Base-by-base conservation (phyloP, 23 tunicate genomes). In the Botrylloides violaceus region DNA sequence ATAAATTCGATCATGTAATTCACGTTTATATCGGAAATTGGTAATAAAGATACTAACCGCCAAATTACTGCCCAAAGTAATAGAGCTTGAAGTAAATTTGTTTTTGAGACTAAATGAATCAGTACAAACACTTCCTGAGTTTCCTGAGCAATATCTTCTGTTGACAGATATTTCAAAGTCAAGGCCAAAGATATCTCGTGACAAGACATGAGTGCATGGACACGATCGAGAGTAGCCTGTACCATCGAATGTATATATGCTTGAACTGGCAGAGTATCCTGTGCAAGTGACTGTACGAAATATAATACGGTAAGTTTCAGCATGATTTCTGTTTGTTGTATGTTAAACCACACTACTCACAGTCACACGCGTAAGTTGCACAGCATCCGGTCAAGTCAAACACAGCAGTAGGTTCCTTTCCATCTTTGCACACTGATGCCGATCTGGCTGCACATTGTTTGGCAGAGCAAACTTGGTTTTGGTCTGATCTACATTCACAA, bases 141-240 rank as follows among this genome's bases (percentile, higher is more conserved):
- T 39, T 6, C 59, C 57, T 32, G 29, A 32, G 50, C 97, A 90
- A 60, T 74, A 79, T 23, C 66, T 80, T 30, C 90, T 81, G 26
- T 79, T 59, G 3, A 90, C 90, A 23, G 85, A 58, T 28, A 90
- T 79, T 62, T 90, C 90, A 39, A 90, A 90, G 85, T 90, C 76
- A 4, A 83, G 84, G 2, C 81, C 97, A 50, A 83, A 90, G 2
- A 87, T 79, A 35, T 90, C 97, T 35, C 74, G 60, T 21, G 82
- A 89, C 39, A 90, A 66, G 24, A 90, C 84, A 55, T 90, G 97
- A 22, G 89, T 60, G 70, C 97, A 90, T 66, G 97, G 97, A 56
- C 97, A 90, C 1, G 85, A 90, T 43, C 92, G 74, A 2, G 97
- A 83, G 49, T 75, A 90, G 34, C 90, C 78, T 59, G 47, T 61